Evolutionary conservation across 1,140 invertebrate genomes (phyloP), one percentile per base, ranked within the genome.

Genomic region (Aphelenchoides besseyi): DNA sequence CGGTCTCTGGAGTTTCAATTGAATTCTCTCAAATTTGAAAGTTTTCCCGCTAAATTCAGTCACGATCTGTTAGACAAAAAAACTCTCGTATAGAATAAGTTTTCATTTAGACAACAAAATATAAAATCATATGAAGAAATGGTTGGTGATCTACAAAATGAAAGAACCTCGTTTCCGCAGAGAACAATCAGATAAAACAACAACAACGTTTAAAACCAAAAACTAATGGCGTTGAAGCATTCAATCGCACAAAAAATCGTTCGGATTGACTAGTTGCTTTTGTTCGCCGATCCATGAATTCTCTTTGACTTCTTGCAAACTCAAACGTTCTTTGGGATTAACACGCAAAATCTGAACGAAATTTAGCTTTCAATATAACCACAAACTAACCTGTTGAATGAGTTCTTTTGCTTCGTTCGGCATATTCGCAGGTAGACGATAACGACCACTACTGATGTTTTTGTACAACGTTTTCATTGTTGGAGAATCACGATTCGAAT

Each of bases 401-500:
- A 26, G 3, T 33, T 52, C n/a, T 8, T 16, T 12, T 16, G 66
- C 16, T 30, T 63, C 66, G 28, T 9, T 32, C 29, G 53, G 66
- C 30, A 66, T 23, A 66, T 26, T 66, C 23, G 30, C 12, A 12
- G 63, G 63, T 16, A 66, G 16, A 16, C 36, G 9, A 33, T 32
- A 66, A 32, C 36, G 30, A 1, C 30, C n/a, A 52, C 30, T 8
- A 33, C 0, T 16, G 30, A 67, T 23, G 3, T 70, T 71, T 30
- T 3, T n/a, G 9, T 5, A n/a, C 3, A 68, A 52, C 2, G 54
- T 70, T 0, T 9, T 16, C 2, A 2, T 70, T n/a, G 18, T 8
- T n/a, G 16, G 5, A 29, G 64, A 69, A 33, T 16, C 32, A 5
- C 26, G n/a, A 26, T 85, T 87, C 5, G 90, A 88, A 82, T 93